Conservation (phyloP, 2,888 invertebrate genomes). For the Pardosa pseudoannulata region DNA sequence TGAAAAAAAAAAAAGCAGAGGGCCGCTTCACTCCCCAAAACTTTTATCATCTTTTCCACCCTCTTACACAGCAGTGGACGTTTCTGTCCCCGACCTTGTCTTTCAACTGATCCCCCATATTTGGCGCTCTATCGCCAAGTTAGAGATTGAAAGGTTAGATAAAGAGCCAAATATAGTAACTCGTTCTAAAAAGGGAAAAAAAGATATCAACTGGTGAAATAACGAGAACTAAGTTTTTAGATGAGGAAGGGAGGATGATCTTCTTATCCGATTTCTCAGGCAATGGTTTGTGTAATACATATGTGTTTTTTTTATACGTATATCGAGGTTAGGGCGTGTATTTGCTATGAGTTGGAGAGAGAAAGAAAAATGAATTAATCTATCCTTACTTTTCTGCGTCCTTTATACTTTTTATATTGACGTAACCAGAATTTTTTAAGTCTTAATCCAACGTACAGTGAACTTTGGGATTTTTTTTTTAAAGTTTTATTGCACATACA, state of each 20-base stretch:
- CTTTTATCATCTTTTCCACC: conserved; percentile 14
- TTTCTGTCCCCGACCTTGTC: conserved; percentile 11
- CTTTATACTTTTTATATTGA: too few species aligned
- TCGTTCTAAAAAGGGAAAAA: not conserved
- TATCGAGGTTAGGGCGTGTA: not conserved
- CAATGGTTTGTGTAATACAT: not conserved
- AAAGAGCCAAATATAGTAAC: not conserved
- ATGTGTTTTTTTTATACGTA: too few species aligned
- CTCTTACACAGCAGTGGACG: conserved; percentile 1
- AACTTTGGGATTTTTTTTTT: too few species aligned
- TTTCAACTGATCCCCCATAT: not conserved
- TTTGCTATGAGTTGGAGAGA: too few species aligned
- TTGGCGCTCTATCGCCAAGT: not conserved
- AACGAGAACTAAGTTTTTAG: not conserved
- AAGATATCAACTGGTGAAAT: conserved; percentile 11
- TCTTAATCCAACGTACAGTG: too few species aligned
- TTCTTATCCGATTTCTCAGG: not conserved
- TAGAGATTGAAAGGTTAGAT: not conserved
- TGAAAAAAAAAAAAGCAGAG: not conserved
- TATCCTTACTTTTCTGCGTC: too few species aligned
- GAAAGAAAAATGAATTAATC: too few species aligned
- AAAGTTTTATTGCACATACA: too few species aligned
- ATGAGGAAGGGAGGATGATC: not conserved
- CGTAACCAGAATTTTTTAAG: too few species aligned
- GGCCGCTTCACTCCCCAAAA: not conserved